A percentile compares a stretch with the other conserved stretches of the same genome.
phyloP scores from a whole-genome alignment of 2,797 vertebrate genomes.

The Mormyrops attenuatus region DNA sequence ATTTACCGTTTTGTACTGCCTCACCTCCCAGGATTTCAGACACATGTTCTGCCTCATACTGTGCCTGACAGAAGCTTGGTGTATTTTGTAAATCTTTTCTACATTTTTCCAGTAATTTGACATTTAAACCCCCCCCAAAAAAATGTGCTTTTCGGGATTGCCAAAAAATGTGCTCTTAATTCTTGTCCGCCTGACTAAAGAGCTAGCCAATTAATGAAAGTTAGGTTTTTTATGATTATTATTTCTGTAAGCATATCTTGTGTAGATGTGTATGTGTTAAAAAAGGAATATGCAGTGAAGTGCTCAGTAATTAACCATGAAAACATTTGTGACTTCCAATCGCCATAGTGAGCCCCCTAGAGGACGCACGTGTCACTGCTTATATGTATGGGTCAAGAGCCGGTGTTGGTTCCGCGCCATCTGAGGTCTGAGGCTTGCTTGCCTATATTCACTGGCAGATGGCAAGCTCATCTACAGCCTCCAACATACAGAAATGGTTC shows the following conservation, averaged over 20 bases:
- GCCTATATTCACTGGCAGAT: not conserved
- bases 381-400: not conserved
- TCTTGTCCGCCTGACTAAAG: not conserved
- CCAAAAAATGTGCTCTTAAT: not conserved
- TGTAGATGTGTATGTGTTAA: not conserved
- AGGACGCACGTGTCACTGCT: not conserved
- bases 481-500: not conserved
- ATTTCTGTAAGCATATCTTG: not conserved
- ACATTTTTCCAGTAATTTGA: not conserved
- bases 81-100: not conserved
- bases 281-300: not conserved
- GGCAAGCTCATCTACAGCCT: constrained; percentile 1
- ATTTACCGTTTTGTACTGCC: not conserved
- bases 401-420: not conserved
- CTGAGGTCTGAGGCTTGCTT: not conserved
- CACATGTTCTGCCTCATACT: not conserved
- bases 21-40: not conserved
- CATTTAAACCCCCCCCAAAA: not conserved
- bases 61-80: not conserved
- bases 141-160: not conserved
- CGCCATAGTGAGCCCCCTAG: not conserved
- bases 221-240: not conserved
- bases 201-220: not conserved
- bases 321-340: not conserved
- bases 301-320: not conserved